These are phyloP conservation scores for Clarias gariepinus DNA, from an alignment of 2,113 vertebrate genomes.

Conservation along the genomic window DNA sequence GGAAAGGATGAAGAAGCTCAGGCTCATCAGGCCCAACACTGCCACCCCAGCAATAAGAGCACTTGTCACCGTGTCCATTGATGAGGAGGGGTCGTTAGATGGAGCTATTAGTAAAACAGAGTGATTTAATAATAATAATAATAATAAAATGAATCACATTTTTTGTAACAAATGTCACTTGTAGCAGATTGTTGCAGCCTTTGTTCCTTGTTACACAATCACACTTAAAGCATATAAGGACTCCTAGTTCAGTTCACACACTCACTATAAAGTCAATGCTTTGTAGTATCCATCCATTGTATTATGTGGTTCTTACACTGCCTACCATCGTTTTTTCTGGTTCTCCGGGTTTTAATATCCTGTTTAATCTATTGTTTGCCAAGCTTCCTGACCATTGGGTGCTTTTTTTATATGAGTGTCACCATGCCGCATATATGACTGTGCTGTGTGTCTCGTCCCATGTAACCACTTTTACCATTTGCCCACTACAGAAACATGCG, in stretches of 20 bases:
- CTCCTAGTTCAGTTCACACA: too few relatives aligned
- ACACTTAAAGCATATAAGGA: too few relatives aligned
- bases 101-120: conserved; percentile 56
- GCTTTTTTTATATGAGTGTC: too few relatives aligned
- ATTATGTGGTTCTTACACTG: too few relatives aligned
- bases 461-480: neutral
- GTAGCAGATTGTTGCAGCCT: neutral
- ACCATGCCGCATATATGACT: neutral
- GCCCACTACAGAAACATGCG: neutral
- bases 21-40: conserved; percentile 79
- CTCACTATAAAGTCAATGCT: too few relatives aligned
- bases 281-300: too few relatives aligned
- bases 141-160: too few relatives aligned
- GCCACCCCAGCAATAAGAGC: conserved; percentile 85
- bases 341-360: too few relatives aligned
- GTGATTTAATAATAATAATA: too few relatives aligned
- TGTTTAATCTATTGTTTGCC: too few relatives aligned
- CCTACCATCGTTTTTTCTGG: too few relatives aligned
- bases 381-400: too few relatives aligned
- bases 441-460: neutral
- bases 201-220: neutral
- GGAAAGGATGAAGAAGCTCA: conserved; percentile 79
- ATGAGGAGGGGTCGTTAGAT: conserved; percentile 63
- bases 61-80: conserved; percentile 81
- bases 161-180: neutral